Base-by-base conservation (phyloP, 2,797 vertebrate genomes). In the Coranthus polyacanthus region DNA sequence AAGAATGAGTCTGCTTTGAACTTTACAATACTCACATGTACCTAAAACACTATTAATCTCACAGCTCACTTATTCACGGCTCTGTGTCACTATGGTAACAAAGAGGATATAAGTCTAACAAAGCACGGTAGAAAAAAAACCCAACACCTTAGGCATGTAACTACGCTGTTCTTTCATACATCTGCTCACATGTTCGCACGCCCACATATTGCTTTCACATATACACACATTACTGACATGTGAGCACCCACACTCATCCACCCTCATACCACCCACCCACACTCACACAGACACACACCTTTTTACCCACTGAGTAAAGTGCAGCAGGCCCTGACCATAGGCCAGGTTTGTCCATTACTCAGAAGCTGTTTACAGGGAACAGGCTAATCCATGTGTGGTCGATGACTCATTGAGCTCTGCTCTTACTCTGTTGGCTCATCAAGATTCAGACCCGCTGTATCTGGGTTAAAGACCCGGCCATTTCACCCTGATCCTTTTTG, bases 351-450 rank as follows among this genome's bases (percentile, higher is more conserved):
- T 67, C 71, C 62, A 72, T 83, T 77, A 88, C 78, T 88, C 86
- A 84, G 75, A 84, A 45, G 66, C 80, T 83, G 84, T 85, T 88
- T 87, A 81, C 76, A 71, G 49, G 20, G 68, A 72, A 52, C 34
- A 3, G 55, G 42, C 65, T 63, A 50, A 85, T 75, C 61, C 82
- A 77, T 71, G 87, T 70, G 82, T 75, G 74, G 75, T 72, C 41
- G 34, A 71, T 90, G 90, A 91, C 64, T 91, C 89, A 88, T 59
- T 43, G 60, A 76, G 62, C 75, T 72, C 58, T 57, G 44, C 68
- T 78, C 68, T 65, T 79, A 57, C 65, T 83, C 67, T 22, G 20
- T 79, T 54, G 47, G 67, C 80, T 90, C 77, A 85, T 88, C 78
- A 80, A 74, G 51, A 86, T 72, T 84, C 79, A 82, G 56, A 77